Evolutionary conservation across 1,140 invertebrate species (phyloP), one percentile per base, ranked within the genome.

Genomic region (Bombus waltoni): DNA sequence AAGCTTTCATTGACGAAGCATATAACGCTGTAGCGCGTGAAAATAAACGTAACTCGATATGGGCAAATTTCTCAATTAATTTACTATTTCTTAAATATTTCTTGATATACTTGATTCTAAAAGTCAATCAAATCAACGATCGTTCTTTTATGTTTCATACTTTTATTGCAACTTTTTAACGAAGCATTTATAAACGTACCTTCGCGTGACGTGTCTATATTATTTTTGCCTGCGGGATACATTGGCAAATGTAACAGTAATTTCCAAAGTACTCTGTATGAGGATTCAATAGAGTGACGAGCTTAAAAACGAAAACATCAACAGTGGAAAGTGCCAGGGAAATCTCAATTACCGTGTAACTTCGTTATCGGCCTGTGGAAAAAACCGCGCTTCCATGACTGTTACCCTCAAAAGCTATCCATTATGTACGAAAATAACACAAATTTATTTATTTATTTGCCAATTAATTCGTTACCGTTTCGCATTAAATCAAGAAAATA

Each of bases 291-390:
- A 28, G 42, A 72, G 42, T n/a, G 38, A 40, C 5, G 28, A 44
- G 42, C 71, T 73, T 44, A 73, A 62, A 62, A 62, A 44, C 28
- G n/a, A 6, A 18, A 40, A 47, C 15, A n/a, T 73, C 71, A 44
- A 73, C n/a, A 42, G 5, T 32, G 71, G 8, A 73, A 47, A 32
- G n/a, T 44, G 40, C 2, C 71, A 44, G 15, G 42, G 9, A 44
- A 73, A 42, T 73, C 70, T 44, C 71, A 73, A 47, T 73, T 73
- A 40, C n/a, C 40, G 42, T 44, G n/a, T 47, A 73, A 73, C 42
- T 73, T 73, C 44, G 71, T 73, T 73, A 73, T 47, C 71, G 71
- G 10, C 42, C 40, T 15, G 70, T 42, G 38, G 25, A n/a, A n/a
- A 72, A 72, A 72, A 42, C 38, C 11, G 70, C 28, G 28, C 71